phyloP scores from a whole-genome alignment of 2,797 vertebrate genomes.

The Cyprinodon diabolis region DNA sequence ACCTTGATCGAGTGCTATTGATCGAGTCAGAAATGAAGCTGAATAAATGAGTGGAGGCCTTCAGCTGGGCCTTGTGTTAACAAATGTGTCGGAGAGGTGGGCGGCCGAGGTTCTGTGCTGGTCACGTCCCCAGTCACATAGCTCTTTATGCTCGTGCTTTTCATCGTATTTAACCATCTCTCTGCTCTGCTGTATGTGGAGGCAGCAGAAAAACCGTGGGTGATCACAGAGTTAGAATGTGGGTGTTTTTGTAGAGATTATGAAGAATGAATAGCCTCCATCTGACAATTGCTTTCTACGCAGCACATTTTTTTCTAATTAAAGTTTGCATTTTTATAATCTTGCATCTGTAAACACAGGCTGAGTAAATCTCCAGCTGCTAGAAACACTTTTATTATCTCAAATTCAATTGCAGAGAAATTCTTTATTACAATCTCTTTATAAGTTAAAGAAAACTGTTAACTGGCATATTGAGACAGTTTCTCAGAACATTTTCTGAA shows the following conservation, averaged over 20 bases:
- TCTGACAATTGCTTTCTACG: not conserved
- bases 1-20: slow-evolving; percentile 58
- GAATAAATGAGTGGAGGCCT: slow-evolving; percentile 58
- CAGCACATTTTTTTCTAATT: not conserved
- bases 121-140: slow-evolving; percentile 6
- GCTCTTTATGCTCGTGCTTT: slow-evolving; percentile 32
- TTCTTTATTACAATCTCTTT: not conserved
- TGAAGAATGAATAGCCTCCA: not conserved
- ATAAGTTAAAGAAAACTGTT: not conserved
- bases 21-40: slow-evolving; percentile 56
- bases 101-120: not conserved
- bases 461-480: not conserved
- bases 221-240: slow-evolving; percentile 27
- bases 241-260: slow-evolving; percentile 31
- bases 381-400: slow-evolving; percentile 8
- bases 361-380: slow-evolving; percentile 7
- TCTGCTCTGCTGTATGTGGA: slow-evolving; percentile 18
- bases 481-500: not conserved
- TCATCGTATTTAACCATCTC: slow-evolving; percentile 44
- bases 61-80: slow-evolving; percentile 47
- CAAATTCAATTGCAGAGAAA: slow-evolving; percentile 2
- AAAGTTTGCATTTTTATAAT: slow-evolving; percentile 1
- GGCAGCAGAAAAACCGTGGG: slow-evolving; percentile 29
- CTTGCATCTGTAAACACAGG: not conserved
- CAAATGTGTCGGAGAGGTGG: slow-evolving; percentile 51